phyloP scores from a whole-genome alignment of 2,888 invertebrate genomes.

The Parascotia fuliginaria region DNA sequence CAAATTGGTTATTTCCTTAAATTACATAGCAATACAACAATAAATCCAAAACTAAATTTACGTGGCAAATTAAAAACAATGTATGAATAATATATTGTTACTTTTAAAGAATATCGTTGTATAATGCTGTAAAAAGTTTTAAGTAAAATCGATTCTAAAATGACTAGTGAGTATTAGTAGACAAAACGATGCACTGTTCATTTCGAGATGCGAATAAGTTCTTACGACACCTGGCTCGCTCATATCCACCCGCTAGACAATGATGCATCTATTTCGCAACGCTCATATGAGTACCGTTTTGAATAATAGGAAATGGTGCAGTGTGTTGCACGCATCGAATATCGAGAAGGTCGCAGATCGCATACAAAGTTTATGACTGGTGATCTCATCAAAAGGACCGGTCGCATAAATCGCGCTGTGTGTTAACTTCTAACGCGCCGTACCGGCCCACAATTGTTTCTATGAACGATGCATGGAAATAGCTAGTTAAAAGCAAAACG shows the following conservation, averaged over 20 bases:
- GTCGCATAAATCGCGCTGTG: constrained; percentile 82
- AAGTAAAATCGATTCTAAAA: constrained; percentile 41
- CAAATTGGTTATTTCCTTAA: constrained; percentile 30
- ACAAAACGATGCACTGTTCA: constrained; percentile 23
- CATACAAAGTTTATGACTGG: constrained; percentile 79
- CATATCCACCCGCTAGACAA: constrained; percentile 69
- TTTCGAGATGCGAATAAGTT: constrained; percentile 44
- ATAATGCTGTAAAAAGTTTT: constrained; percentile 17
- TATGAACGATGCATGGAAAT: constrained; percentile 85
- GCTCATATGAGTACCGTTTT: constrained; percentile 64
- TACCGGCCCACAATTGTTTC: constrained; percentile 84
- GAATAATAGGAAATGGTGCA: constrained; percentile 83
- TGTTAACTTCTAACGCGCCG: constrained; percentile 84
- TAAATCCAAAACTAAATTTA: constrained; percentile 34
- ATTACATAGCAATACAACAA: constrained; percentile 29
- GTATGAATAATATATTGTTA: constrained; percentile 11
- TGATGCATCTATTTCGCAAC: constrained; percentile 78
- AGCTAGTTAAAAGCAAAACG: constrained; percentile 67
- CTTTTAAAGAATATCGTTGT: constrained; percentile 21
- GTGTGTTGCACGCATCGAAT: constrained; percentile 74
- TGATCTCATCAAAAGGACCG: constrained; percentile 85
- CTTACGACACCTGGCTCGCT: constrained; percentile 56
- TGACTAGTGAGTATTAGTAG: constrained; percentile 21
- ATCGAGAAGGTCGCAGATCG: constrained; percentile 78
- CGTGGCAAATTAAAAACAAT: constrained; percentile 14